These are phyloP conservation scores for Plumapathes pennacea DNA, from an alignment of 92 coral and sea anemone species.

Conservation along the genomic window DNA sequence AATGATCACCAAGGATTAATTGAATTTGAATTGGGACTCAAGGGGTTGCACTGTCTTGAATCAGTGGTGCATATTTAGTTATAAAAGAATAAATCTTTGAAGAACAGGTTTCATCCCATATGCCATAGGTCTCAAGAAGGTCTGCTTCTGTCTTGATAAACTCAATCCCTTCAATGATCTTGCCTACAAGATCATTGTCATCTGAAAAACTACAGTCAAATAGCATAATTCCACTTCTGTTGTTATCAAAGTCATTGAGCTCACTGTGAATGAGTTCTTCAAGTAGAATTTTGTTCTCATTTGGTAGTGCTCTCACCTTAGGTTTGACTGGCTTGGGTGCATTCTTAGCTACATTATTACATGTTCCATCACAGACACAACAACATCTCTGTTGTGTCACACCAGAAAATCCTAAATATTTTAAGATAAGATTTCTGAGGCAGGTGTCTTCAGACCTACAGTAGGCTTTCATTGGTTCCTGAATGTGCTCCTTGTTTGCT, in stretches of 20 bases:
- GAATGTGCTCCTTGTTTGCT: conserved; percentile 25
- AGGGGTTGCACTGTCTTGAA: neutral
- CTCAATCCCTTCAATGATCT: conserved; percentile 33
- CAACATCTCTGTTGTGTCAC: conserved; percentile 32
- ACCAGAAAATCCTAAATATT: conserved; percentile 53
- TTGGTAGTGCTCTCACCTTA: conserved; percentile 18
- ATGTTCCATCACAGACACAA: conserved; percentile 34
- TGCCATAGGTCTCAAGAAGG: conserved; percentile 31
- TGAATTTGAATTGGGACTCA: conserved; percentile 1
- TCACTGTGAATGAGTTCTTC: conserved; percentile 9
- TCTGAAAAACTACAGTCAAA: conserved; percentile 40
- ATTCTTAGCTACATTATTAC: conserved; percentile 4
- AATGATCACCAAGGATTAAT: too few species aligned
- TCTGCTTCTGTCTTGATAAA: conserved; percentile 44
- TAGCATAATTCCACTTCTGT: neutral
- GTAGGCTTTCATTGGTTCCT: conserved; percentile 42
- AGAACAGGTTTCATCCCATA: conserved; percentile 51
- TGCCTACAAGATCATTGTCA: conserved; percentile 31
- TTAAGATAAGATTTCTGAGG: conserved; percentile 37
- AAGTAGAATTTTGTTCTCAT: conserved; percentile 6
- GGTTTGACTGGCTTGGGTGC: conserved; percentile 9
- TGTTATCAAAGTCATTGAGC: conserved; percentile 10
- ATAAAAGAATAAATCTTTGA: conserved; percentile 31
- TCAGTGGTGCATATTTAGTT: conserved; percentile 1
- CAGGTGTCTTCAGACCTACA: conserved; percentile 32